These are phyloP conservation scores for Rhinophrynus dorsalis DNA, from an alignment of 2,797 vertebrate species.

Conservation along the genomic window DNA sequence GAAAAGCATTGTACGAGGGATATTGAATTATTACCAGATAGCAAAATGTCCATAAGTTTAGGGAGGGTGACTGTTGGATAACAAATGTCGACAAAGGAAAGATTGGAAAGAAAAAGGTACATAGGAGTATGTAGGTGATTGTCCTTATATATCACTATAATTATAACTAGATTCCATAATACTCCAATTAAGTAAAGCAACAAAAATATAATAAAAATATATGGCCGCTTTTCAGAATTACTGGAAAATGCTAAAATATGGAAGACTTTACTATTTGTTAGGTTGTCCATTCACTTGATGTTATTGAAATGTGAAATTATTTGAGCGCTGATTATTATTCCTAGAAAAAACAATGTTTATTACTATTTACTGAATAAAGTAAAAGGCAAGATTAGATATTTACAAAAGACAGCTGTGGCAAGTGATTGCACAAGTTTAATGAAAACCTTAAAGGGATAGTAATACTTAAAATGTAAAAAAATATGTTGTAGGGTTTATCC, in stretches of 20 bases:
- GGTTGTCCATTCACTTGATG: too few relatives aligned
- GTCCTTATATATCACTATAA: not conserved
- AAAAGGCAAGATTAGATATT: too few relatives aligned
- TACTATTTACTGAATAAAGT: too few relatives aligned
- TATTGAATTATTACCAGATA: not conserved
- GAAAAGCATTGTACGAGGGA: not conserved
- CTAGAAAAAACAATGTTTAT: too few relatives aligned
- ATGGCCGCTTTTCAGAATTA: not conserved
- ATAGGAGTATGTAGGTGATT: not conserved
- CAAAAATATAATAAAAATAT: not conserved
- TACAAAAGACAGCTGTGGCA: too few relatives aligned
- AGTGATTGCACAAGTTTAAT: too few relatives aligned
- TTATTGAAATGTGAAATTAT: too few relatives aligned
- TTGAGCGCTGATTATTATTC: too few relatives aligned
- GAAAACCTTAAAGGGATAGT: too few relatives aligned
- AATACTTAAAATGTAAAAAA: too few relatives aligned
- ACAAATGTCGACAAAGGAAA: conserved; percentile 1
- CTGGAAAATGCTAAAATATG: conserved; percentile 9
- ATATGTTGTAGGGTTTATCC: too few relatives aligned
- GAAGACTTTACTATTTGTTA: not conserved
- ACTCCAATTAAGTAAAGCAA: not conserved
- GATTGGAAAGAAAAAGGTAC: not conserved
- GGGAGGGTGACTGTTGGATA: not conserved
- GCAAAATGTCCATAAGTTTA: not conserved
- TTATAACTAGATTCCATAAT: not conserved